Base-by-base conservation (phyloP, 2,888 invertebrate genomes). In the Torymus texanus region DNA sequence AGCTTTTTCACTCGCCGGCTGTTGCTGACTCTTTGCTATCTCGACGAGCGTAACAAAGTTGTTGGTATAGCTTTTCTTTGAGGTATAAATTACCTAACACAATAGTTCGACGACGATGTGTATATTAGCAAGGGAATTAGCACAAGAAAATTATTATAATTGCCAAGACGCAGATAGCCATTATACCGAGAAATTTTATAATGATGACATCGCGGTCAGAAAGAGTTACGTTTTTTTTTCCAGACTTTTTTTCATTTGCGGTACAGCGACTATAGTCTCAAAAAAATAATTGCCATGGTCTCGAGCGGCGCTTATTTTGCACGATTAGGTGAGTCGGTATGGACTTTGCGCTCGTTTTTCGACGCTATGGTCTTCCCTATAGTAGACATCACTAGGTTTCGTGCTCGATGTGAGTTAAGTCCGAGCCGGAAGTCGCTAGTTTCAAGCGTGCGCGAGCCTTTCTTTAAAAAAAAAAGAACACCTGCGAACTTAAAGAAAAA, bases 371-470 rank as follows among this genome's bases (percentile, higher is more conserved):
- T 61, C 61, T 67, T 58, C 62, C 21, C 41, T 8, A 5, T 24
- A 29, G 1, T 2, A 56, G 53, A 51, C 18, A 67, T 53, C 56
- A 50, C 50, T n/a, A 3, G 24, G 24, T 58, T 78, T 78, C 67
- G 61, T 78, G 68, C 63, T 74, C 24, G 16, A 21, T 21, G 74
- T 68, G 24, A 62, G 50, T 78, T 74, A 51, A 4, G 14, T 21
- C 18, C 5, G 51, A 18, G 50, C 56, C 70, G 65, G 78, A 79
- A 79, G 51, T 63, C n/a, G 24, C 55, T 29, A 56, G 16, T 71
- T 76, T 56, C 71, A 67, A 79, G 72, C 75, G 53, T 53, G 59
- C n/a, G 59, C 21, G 18, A 41, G 41, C 71, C 65, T 68, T 14
- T 21, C 21, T 1, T 21, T 21, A 21, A 21, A 21, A 21, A 21